Percentiles rank a stretch among this genome's conserved stretches.
Conservation (phyloP, 2,888 invertebrate genomes). For the Horisme vitalbata region DNA sequence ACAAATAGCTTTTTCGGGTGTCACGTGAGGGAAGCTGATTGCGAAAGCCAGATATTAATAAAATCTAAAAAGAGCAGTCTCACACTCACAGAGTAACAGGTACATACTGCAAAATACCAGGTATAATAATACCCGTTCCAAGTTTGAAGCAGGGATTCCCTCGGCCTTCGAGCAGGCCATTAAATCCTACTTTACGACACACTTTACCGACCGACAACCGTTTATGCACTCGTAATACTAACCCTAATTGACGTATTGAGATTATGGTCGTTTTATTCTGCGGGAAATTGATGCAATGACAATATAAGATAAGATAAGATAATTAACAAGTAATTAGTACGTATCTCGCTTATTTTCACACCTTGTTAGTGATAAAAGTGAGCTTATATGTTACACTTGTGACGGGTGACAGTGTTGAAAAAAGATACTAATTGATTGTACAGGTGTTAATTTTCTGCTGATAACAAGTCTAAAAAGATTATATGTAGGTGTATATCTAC, state of each 20-base stretch:
- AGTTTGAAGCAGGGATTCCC: conserved; percentile 54
- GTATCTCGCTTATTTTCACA: conserved; percentile 16
- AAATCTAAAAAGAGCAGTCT: not conserved
- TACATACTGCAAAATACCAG: conserved; percentile 1
- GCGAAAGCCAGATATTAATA: too few species aligned
- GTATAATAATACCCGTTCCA: conserved; percentile 18
- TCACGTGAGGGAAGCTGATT: too few species aligned
- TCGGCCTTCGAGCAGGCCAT: conserved; percentile 60
- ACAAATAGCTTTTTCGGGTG: too few species aligned
- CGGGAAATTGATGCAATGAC: conserved; percentile 16
- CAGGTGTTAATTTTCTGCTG: not conserved
- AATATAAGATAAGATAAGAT: conserved; percentile 17
- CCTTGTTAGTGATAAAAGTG: conserved; percentile 13
- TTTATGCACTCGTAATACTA: conserved; percentile 68
- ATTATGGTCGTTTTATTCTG: conserved; percentile 55
- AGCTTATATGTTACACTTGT: conserved; percentile 5
- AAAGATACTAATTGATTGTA: conserved; percentile 6
- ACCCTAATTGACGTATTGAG: conserved; percentile 78
- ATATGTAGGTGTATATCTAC: too few species aligned
- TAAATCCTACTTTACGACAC: conserved; percentile 73
- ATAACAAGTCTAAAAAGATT: too few species aligned
- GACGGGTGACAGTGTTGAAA: conserved; percentile 1
- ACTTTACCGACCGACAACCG: conserved; percentile 56
- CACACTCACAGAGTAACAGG: conserved; percentile 5
- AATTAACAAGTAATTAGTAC: conserved; percentile 16